Percentiles rank a stretch among this genome's conserved stretches.
Evolutionary conservation across 2,888 invertebrate species (phyloP).

Genomic region (Drosophila kambysellisi): DNA sequence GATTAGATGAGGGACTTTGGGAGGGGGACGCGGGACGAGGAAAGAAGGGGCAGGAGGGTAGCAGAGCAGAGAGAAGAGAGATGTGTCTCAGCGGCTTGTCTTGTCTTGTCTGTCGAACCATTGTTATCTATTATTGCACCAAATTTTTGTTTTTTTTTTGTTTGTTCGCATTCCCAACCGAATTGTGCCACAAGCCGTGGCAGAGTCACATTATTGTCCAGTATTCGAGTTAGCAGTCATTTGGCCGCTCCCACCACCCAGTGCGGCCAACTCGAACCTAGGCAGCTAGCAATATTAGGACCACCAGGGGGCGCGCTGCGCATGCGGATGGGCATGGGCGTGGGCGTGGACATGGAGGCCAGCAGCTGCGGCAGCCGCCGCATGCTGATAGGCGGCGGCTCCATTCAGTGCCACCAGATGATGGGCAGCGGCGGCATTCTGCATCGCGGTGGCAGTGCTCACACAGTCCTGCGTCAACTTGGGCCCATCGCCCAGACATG

Average conservation of each 20-base stretch:
- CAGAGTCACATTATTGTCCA: constrained; percentile 68
- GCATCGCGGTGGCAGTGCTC: constrained; percentile 85
- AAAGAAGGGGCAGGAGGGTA: background rate
- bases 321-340: constrained; percentile 69
- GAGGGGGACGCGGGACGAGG: background rate
- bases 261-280: constrained; percentile 36
- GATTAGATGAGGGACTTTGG: background rate
- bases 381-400: constrained; percentile 84
- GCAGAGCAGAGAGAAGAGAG: background rate
- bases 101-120: constrained; percentile 12
- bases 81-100: constrained; percentile 11
- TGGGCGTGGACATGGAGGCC: constrained; percentile 84
- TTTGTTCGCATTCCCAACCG: constrained; percentile 33
- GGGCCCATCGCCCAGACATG: constrained; percentile 89
- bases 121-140: constrained; percentile 71
- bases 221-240: constrained; percentile 77
- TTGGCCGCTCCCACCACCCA: constrained; percentile 9
- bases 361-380: constrained; percentile 81
- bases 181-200: constrained; percentile 13
- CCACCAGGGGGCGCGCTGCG: constrained; percentile 83
- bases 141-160: constrained; percentile 37
- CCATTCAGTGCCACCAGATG: constrained; percentile 71
- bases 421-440: constrained; percentile 82
- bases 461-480: constrained; percentile 86
- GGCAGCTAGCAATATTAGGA: constrained; percentile 83